A percentile compares a stretch with the other conserved stretches of the same genome.
Evolutionary conservation across 2,113 vertebrate genomes (phyloP).

Genomic region (Cyphomyrus plagiostoma): DNA sequence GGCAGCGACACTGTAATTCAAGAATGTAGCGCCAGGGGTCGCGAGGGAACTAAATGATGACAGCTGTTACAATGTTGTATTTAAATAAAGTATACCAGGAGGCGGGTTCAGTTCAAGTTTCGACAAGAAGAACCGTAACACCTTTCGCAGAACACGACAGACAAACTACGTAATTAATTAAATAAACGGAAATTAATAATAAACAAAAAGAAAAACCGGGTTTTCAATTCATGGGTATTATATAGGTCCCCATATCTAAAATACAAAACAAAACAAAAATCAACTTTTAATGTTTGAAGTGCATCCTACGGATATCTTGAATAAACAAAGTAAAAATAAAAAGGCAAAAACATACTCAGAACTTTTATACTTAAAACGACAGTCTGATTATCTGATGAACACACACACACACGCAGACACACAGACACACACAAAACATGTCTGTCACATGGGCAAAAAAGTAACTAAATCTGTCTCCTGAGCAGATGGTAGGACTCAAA

Average conservation of each 20-base stretch:
- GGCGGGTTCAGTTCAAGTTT: constrained; percentile 8
- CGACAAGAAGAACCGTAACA: constrained; percentile 18
- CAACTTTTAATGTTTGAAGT: background rate
- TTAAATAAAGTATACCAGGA: constrained; percentile 8
- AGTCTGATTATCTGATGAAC: background rate
- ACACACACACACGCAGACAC: background rate
- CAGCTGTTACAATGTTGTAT: constrained; percentile 35
- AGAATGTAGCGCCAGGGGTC: constrained; percentile 68
- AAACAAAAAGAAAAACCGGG: background rate
- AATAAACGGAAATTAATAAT: constrained; percentile 7
- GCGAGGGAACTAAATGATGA: constrained; percentile 65
- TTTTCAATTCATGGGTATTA: background rate
- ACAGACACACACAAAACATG: background rate
- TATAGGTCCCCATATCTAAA: constrained; percentile 9
- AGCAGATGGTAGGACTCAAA: constrained; percentile 71
- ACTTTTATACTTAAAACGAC: background rate
- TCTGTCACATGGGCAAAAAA: background rate
- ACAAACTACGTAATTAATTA: constrained; percentile 12
- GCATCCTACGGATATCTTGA: background rate
- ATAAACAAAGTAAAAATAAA: background rate
- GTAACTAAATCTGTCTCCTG: constrained; percentile 58
- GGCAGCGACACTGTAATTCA: constrained; percentile 58
- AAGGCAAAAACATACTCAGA: background rate
- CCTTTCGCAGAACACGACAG: background rate
- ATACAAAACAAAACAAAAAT: background rate